Conservation (phyloP, 2,113 vertebrate species). For the Erythrocebus patas region DNA sequence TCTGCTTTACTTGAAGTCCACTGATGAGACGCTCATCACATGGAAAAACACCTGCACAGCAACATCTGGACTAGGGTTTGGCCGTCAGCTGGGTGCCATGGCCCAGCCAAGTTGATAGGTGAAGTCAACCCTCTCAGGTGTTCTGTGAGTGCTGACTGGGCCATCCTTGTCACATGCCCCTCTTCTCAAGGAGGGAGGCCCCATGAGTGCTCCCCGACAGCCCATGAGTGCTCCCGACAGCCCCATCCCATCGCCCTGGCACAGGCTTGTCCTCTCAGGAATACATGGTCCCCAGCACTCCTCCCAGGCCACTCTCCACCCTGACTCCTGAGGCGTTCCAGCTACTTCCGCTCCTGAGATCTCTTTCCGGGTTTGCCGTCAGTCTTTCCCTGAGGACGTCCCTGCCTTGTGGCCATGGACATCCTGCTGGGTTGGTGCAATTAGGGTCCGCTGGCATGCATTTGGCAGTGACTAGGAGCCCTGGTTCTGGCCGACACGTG, state of each 20-base stretch:
- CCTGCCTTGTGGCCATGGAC: background rate
- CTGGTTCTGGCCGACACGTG: background rate
- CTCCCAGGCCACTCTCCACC: background rate
- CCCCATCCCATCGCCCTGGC: background rate
- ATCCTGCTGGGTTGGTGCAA: background rate
- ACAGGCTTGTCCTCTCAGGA: background rate
- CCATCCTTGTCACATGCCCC: background rate
- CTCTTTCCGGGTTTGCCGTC: background rate
- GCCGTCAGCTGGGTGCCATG: background rate
- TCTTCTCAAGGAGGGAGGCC: no score
- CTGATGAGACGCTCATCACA: background rate
- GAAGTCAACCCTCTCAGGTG: background rate
- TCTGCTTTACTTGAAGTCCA: background rate
- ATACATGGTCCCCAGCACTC: background rate
- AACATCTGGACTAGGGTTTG: background rate
- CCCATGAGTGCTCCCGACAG: background rate
- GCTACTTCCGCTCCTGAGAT: background rate
- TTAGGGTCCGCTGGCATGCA: background rate
- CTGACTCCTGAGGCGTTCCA: background rate
- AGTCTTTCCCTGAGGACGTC: background rate
- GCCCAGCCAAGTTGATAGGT: background rate
- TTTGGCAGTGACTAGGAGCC: background rate
- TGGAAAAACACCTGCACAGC: background rate
- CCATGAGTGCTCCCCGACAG: fast-evolving
- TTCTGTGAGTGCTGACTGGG: background rate